Evolutionary conservation across 2,797 vertebrate species (phyloP).

Genomic region (Denticeps clupeoides): DNA sequence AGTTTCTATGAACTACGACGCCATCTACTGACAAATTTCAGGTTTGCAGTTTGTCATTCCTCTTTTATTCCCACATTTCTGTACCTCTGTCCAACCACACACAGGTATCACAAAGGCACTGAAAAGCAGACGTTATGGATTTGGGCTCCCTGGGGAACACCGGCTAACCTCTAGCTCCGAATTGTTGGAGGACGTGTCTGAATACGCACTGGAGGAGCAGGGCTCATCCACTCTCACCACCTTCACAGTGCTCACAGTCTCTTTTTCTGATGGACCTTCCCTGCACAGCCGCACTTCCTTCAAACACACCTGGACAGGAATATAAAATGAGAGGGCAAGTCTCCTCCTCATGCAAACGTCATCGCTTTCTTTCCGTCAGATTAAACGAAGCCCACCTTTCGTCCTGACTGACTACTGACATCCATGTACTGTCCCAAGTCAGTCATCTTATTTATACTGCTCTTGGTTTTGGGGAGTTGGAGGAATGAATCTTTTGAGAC

Average conservation of each 20-base stretch:
- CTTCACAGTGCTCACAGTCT: conserved; percentile 24
- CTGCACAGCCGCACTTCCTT: conserved; percentile 44
- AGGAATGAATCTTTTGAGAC: conserved; percentile 33
- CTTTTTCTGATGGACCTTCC: conserved; percentile 27
- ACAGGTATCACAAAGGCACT: too few species aligned
- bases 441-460: conserved; percentile 34
- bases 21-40: conserved; percentile 36
- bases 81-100: not conserved
- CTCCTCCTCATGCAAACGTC: not conserved
- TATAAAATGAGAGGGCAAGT: not conserved
- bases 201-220: conserved; percentile 52
- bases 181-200: conserved; percentile 54
- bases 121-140: too few species aligned
- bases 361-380: not conserved
- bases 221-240: conserved; percentile 46
- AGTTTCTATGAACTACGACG: conserved; percentile 20
- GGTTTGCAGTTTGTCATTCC: not conserved
- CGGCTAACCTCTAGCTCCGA: conserved; percentile 70
- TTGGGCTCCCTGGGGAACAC: too few species aligned
- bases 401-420: conserved; percentile 51
- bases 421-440: conserved; percentile 64
- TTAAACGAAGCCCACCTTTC: conserved; percentile 45
- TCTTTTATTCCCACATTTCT: too few species aligned
- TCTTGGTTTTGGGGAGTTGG: conserved; percentile 30
- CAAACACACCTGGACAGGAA: conserved; percentile 39